Evolutionary conservation across 2,888 invertebrate genomes (phyloP), one percentile per base, ranked within the genome.

Genomic region (Coremacera marginata): DNA sequence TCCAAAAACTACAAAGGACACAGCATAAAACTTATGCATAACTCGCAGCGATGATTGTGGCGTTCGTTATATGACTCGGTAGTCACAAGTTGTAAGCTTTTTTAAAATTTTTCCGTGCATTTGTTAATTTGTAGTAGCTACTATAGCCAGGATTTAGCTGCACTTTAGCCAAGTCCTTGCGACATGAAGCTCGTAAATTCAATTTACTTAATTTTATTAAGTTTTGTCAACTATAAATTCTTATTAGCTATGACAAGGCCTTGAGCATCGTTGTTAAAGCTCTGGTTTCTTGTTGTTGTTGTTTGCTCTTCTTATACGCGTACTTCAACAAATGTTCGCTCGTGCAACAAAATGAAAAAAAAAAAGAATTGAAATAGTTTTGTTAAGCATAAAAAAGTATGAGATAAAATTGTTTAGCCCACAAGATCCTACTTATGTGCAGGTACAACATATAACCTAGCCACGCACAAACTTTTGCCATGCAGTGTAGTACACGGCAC

Each of bases 201-300:
- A 63, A 73, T 73, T 73, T 81, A 77, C 80, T 80, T 79, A 78
- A 80, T 77, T 80, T 81, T 78, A 80, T 81, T 81, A 80, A 81
- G 81, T 82, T 82, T 79, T 81, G 82, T 82, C 82, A 82, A 82
- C 80, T 80, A 82, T 80, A 82, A 82, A 82, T 81, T 81, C 76
- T 80, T 82, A 81, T 81, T 82, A 81, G 79, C 70, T 76, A 76
- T 79, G 80, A 81, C 81, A 79, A 34, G 68, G 37, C 27, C 25
- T 68, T 49, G 7, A 22, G 57, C 9, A 11, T 3, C 25, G 57
- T 22, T 55, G 11, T 37, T 1, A 37, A 37, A 37, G 14, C 7
- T 14, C 2, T 44, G 2, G 11, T 11, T 44, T 4, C 11, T 44
- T 11, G 14, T 44, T 44, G 11, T 25, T 3, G 22, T 57, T 22